Base-by-base conservation (phyloP, 2,113 vertebrate species). In the Proterorhinus semilunaris region DNA sequence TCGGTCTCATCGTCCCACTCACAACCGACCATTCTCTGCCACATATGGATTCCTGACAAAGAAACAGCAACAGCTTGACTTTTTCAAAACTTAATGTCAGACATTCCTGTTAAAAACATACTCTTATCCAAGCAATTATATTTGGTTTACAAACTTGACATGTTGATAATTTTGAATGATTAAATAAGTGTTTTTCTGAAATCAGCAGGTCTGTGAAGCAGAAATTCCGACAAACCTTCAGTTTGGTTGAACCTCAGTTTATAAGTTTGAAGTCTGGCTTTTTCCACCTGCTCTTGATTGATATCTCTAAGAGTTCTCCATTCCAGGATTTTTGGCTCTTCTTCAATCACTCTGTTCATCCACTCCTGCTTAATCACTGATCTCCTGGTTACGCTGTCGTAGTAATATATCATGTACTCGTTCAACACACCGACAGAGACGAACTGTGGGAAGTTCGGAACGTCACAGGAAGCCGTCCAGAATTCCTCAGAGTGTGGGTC, bases 1-100 rank as follows among this genome's bases (percentile, higher is more conserved):
- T 2, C 6, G 0, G 83, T 68, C 0, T 71, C 10, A 4, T 69
- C 61, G n/a, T 83, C 53, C 64, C 84, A 15, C 0, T 91, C 62
- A 72, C 89, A 93, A n/a, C 86, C 86, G 0, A 0, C 0, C 79
- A 81, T 68, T 0, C 0, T 0, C 73, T 91, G 91, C 1, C 0
- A 0, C 0, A 61, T 36, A 36, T 36, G 27, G 4, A 36, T 3
- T 36, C 27, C 27, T 36, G 27, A 36, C 27, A 21, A 21, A 21
- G 21, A 21, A 21, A 21, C 21, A 21, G 21, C 21, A 21, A 21
- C 21, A 21, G 21, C 21, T 21, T n/a, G n/a, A n/a, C n/a, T n/a
- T 21, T 21, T 21, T 21, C 21, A 1, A 21, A 21, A 21, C 21
- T 21, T 21, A 21, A 21, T 21, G 21, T 21, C 21, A 21, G 21